Conservation (phyloP, 2,797 vertebrate genomes). For the Corythornis leucogaster region DNA sequence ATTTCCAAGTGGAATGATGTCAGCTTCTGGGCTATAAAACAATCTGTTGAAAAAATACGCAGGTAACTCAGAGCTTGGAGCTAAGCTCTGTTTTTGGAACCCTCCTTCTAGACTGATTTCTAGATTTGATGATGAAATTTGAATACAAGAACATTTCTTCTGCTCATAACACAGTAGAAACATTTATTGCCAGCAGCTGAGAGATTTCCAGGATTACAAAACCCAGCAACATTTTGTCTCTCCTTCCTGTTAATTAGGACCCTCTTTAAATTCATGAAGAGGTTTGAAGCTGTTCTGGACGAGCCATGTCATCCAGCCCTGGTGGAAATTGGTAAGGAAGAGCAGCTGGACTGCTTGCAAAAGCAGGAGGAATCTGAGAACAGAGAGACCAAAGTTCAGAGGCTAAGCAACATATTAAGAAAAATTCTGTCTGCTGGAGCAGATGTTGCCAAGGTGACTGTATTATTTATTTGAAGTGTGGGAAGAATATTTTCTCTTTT, state of each 20-base stretch:
- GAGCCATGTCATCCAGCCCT: slow-evolving; percentile 84
- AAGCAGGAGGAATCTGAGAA: slow-evolving; percentile 53
- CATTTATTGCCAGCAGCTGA: not conserved
- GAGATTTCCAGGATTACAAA: not conserved
- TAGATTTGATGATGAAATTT: not conserved
- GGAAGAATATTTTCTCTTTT: not conserved
- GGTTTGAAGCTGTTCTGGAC: slow-evolving; percentile 87
- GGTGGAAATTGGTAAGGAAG: slow-evolving; percentile 83
- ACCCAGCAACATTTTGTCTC: not conserved
- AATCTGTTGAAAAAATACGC: slow-evolving; percentile 97
- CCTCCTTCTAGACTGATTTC: not conserved
- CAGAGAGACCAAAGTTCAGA: slow-evolving; percentile 81
- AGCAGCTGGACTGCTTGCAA: slow-evolving; percentile 79
- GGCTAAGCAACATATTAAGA: slow-evolving; percentile 81
- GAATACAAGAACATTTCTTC: not conserved
- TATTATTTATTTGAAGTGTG: not conserved
- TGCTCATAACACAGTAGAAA: not conserved
- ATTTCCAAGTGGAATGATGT: slow-evolving; percentile 98
- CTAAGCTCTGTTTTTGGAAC: not conserved
- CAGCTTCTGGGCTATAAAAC: slow-evolving; percentile 98
- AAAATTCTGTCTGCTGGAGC: slow-evolving; percentile 75
- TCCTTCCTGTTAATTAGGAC: slow-evolving; percentile 79
- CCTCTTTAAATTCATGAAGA: slow-evolving; percentile 96
- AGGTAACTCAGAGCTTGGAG: slow-evolving; percentile 79
- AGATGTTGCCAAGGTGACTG: slow-evolving; percentile 62